Conservation (phyloP, 2,888 invertebrate species). For the Diarsia brunnea region DNA sequence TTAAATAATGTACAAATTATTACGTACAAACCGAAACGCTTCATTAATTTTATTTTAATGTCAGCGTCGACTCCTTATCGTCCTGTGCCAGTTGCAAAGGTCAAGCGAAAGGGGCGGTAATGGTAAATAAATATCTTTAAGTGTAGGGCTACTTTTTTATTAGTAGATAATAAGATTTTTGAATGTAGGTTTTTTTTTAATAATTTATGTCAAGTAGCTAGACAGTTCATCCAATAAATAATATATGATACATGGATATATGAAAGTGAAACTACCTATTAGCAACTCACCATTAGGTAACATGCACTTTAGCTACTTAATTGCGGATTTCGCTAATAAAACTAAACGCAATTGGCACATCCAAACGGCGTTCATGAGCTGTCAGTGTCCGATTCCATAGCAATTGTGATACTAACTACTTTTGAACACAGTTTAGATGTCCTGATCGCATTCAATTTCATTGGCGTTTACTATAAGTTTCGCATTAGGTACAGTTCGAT, state of each 20-base stretch:
- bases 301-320: not conserved
- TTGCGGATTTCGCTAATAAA: not conserved
- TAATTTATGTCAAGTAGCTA: not conserved
- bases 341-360: not conserved
- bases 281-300: not conserved
- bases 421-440: not conserved
- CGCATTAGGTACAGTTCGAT: not conserved
- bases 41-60: slow-evolving; percentile 57
- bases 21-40: slow-evolving; percentile 38
- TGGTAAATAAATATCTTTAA: slow-evolving; percentile 19
- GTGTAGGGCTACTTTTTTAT: not conserved
- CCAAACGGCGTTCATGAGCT: not conserved
- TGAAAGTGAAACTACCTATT: not conserved
- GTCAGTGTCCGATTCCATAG: not conserved
- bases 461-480: not conserved
- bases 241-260: not conserved
- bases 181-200: not conserved
- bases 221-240: not conserved
- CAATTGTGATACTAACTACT: not conserved
- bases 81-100: slow-evolving; percentile 45
- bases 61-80: slow-evolving; percentile 46
- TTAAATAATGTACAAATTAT: slow-evolving; percentile 43
- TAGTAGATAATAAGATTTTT: not conserved
- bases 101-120: slow-evolving; percentile 28
- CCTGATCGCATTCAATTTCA: not conserved